A percentile compares a stretch with the other conserved stretches of the same genome.
phyloP scores from a whole-genome alignment of 2,113 vertebrate species.

The Mesoclemmys tuberculata region DNA sequence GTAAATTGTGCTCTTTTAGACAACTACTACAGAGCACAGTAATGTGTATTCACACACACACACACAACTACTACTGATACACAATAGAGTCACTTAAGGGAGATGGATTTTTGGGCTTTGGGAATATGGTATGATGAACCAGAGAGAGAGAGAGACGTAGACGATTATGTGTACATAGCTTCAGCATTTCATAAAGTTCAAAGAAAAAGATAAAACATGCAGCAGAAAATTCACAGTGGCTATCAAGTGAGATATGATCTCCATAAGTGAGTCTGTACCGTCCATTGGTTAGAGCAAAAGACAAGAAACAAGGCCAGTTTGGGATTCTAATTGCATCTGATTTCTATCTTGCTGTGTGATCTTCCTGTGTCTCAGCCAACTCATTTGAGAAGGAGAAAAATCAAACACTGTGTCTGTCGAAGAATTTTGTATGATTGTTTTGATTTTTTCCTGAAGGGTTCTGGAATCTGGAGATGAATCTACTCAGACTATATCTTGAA shows the following conservation, averaged over 20 bases:
- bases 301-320: not conserved
- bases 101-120: not conserved
- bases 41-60: not conserved
- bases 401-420: not conserved
- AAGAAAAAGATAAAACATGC: not conserved
- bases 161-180: not conserved
- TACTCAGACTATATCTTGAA: slow-evolving; percentile 28
- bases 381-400: not conserved
- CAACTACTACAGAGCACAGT: slow-evolving; percentile 26
- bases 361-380: not conserved
- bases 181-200: not conserved
- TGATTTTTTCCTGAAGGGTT: not conserved
- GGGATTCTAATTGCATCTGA: not conserved
- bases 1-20: not conserved
- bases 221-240: not conserved
- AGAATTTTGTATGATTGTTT: not conserved
- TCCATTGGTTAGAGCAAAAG: fast-evolving
- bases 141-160: not conserved
- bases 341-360: not conserved
- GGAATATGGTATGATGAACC: fast-evolving
- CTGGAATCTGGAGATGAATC: slow-evolving; percentile 28
- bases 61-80: not conserved
- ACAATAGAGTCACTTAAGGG: not conserved
- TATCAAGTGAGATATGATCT: not conserved
- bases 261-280: not conserved